Evolutionary conservation across 2,113 vertebrate species (phyloP), one percentile per base, ranked within the genome.

Genomic region (Bos indicus): DNA sequence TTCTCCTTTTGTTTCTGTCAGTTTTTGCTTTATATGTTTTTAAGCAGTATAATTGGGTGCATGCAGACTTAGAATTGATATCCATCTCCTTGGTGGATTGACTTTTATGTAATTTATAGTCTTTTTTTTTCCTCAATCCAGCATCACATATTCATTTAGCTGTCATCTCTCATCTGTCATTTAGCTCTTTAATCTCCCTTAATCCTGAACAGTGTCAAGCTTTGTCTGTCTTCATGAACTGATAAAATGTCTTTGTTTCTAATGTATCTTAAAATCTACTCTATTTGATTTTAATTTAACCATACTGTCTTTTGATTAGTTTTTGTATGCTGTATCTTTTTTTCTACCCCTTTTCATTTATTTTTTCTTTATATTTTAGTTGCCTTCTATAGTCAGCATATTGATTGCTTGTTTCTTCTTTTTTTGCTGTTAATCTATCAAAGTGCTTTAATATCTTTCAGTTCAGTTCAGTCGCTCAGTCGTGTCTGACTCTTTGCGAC

Each of bases 301-400:
- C 25, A 30, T 2, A 91, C 25, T 88, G 7, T 71, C 21, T 83
- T 85, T 90, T 85, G 86, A 36, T 78, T 92, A 19, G 12, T 78
- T 88, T 95, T 57, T 92, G 57, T 26, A 64, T 82, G 33, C 59
- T 80, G 12, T 97, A 33, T 57, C 40, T 78, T 97, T 92, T 28
- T 36, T 71, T 36, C 36, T 36, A 36, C 59, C 46, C 7, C 14
- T 33, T 51, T 80, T 80, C 78, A 51, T 33, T 51, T 80, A 33
- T 48, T 80, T 80, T 80, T 46, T 51, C 78, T 51, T 80, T 30
- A 48, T 33, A 51, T 80, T 74, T 74, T 40, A 80, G 28, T 80
- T 80, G 5, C 28, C 78, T 80, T 48, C 51, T 80, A 33, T 51
- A 51, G 16, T 51, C 28, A 80, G 78, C 78, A 11, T 80, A 51